These are phyloP conservation scores for Sebastes umbrosus DNA, from an alignment of 2,797 vertebrate species.

Conservation along the genomic window DNA sequence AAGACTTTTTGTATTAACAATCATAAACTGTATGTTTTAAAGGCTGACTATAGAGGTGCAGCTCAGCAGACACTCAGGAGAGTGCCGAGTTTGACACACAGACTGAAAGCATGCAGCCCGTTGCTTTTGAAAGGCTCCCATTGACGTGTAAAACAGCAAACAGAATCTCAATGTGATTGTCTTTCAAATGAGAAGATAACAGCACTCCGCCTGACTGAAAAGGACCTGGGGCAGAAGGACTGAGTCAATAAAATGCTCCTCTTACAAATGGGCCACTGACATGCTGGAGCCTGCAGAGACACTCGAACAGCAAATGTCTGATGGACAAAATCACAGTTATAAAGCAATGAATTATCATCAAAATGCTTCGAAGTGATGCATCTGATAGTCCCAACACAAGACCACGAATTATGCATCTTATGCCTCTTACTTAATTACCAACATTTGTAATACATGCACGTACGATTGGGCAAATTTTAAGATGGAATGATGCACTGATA, in stretches of 20 bases:
- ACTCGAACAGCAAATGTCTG: neutral
- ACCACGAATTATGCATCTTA: neutral
- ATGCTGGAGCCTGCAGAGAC: conserved; percentile 55
- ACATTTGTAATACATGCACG: neutral
- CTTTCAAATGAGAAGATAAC: conserved; percentile 80
- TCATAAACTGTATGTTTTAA: neutral
- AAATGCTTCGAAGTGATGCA: neutral
- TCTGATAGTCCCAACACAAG: neutral
- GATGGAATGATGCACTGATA: neutral
- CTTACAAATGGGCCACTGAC: conserved; percentile 67
- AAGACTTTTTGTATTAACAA: neutral
- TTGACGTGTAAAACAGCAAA: conserved; percentile 85
- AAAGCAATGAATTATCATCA: conserved; percentile 2
- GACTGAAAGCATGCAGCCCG: conserved; percentile 53
- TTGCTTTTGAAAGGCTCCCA: conserved; percentile 67
- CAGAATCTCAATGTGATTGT: conserved; percentile 77
- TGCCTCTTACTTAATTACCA: neutral
- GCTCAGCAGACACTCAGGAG: neutral
- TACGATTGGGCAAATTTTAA: neutral
- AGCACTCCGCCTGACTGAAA: conserved; percentile 72
- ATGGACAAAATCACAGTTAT: neutral
- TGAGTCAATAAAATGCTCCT: conserved; percentile 76
- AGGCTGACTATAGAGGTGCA: neutral
- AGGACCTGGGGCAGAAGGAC: conserved; percentile 72
- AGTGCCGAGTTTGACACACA: conserved; percentile 55